phyloP scores from a whole-genome alignment of 1,140 invertebrate species.

The Leptopilina boulardi region DNA sequence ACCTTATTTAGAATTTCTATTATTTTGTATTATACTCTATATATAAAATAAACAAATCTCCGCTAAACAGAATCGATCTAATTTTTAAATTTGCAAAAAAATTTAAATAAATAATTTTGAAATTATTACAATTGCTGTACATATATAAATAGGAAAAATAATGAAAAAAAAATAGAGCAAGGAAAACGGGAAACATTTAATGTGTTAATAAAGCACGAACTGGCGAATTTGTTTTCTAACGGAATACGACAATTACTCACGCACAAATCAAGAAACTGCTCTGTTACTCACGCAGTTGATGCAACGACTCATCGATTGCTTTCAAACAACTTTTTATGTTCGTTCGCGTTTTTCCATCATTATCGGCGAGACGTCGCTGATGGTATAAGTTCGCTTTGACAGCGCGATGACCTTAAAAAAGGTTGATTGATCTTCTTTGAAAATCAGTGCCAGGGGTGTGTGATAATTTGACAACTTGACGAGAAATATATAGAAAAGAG shows the following conservation, averaged over 20 bases:
- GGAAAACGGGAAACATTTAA: background rate
- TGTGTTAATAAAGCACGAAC: slow-evolving; percentile 25
- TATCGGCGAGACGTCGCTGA: slow-evolving; percentile 27
- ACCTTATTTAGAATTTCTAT: too few relatives aligned
- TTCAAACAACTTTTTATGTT: slow-evolving; percentile 27
- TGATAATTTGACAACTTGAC: slow-evolving; percentile 33
- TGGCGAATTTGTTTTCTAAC: slow-evolving; percentile 29
- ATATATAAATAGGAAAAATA: too few relatives aligned
- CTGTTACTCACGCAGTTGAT: slow-evolving; percentile 24
- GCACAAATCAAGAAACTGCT: background rate
- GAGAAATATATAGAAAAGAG: slow-evolving; percentile 29
- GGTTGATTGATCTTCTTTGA: slow-evolving; percentile 33
- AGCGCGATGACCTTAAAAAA: slow-evolving; percentile 32
- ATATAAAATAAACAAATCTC: too few relatives aligned
- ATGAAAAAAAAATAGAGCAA: background rate
- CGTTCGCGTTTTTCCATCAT: slow-evolving; percentile 29
- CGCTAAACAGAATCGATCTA: too few relatives aligned
- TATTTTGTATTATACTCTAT: too few relatives aligned
- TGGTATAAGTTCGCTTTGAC: slow-evolving; percentile 23
- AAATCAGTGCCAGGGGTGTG: slow-evolving; percentile 33
- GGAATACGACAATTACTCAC: slow-evolving; percentile 5
- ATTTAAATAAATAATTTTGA: too few relatives aligned
- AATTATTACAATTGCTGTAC: too few relatives aligned
- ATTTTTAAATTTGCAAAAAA: too few relatives aligned
- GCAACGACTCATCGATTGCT: slow-evolving; percentile 29